These are phyloP conservation scores for Apistogramma diplotaenia DNA, from an alignment of 2,113 vertebrate species.

Conservation along the genomic window DNA sequence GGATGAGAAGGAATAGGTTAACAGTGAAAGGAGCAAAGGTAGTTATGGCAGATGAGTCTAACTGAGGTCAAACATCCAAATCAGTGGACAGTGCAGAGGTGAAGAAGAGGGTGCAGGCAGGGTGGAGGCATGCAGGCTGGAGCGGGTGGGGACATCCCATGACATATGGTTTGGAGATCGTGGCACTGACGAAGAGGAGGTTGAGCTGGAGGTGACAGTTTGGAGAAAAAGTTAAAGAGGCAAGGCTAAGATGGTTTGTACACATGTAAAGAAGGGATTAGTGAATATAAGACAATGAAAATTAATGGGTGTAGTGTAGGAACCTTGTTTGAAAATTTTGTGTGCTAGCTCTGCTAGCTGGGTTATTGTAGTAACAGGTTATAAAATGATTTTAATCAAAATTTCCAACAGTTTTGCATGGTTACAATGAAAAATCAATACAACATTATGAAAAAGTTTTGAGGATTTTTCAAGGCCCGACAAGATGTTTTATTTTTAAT, in stretches of 20 bases:
- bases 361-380: too few species aligned
- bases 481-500: too few species aligned
- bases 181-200: fast-evolving
- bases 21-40: not conserved
- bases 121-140: too few species aligned
- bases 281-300: not conserved
- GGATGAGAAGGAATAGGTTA: not conserved
- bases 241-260: not conserved
- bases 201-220: fast-evolving
- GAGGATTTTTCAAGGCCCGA: too few species aligned
- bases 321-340: fast-evolving
- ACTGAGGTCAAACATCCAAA: not conserved
- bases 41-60: not conserved
- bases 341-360: not conserved
- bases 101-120: not conserved
- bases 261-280: not conserved
- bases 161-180: fast-evolving
- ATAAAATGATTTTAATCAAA: not conserved
- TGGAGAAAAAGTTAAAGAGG: not conserved
- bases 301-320: not conserved
- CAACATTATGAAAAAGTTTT: too few species aligned
- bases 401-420: not conserved
- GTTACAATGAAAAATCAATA: not conserved
- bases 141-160: fast-evolving
- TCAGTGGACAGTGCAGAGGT: fast-evolving